Conservation (phyloP, 2,888 invertebrate genomes). For the Pasiphila rectangulata region DNA sequence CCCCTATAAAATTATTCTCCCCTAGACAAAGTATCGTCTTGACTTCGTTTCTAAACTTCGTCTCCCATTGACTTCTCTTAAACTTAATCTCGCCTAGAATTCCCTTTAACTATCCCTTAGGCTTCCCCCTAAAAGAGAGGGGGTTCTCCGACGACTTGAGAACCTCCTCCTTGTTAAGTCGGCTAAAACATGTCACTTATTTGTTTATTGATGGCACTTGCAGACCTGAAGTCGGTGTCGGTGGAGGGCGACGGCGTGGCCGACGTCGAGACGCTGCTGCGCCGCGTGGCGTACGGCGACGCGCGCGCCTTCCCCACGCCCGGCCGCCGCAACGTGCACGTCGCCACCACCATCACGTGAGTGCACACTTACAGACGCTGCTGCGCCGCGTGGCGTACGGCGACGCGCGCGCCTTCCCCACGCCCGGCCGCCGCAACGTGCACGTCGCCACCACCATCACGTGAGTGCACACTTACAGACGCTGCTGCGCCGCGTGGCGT, state of each 20-base stretch:
- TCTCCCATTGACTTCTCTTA: too few species aligned
- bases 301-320: conserved; percentile 96
- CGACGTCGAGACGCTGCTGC: conserved; percentile 92
- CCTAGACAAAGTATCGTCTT: too few species aligned
- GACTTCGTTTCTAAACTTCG: too few species aligned
- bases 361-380: conserved; percentile 36
- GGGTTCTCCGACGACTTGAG: too few species aligned
- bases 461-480: conserved; percentile 63
- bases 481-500: conserved; percentile 84
- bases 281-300: conserved; percentile 95
- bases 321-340: conserved; percentile 91
- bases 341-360: conserved; percentile 89
- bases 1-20: too few species aligned
- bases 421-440: conserved; percentile 95
- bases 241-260: conserved; percentile 95
- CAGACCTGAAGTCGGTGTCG: conserved; percentile 92
- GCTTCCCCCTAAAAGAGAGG: too few species aligned
- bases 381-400: conserved; percentile 89
- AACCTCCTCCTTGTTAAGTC: too few species aligned
- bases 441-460: conserved; percentile 89
- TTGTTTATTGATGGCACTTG: too few species aligned
- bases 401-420: conserved; percentile 94
- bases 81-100: too few species aligned
- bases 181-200: too few species aligned
- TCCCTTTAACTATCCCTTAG: too few species aligned